Base-by-base conservation (phyloP, 1,140 invertebrate genomes). In the Acromyrmex echinatior region DNA sequence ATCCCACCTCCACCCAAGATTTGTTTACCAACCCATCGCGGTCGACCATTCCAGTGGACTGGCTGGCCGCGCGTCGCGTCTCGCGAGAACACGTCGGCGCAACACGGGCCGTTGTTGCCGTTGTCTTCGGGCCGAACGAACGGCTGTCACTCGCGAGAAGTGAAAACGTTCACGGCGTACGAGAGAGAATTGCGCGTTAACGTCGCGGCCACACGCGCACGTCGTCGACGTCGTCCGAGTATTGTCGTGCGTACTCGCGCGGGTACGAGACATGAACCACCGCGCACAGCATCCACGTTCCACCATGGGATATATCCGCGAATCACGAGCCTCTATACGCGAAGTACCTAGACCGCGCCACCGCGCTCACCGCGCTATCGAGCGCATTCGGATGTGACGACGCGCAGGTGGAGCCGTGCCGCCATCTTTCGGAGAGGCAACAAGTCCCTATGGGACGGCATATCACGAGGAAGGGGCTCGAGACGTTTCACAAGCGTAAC, bases 221-320 rank as follows among this genome's bases (percentile, higher is more conserved):
- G 45, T 56, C 62, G 49, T 56, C 25, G 51, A 28, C 77, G 76
- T 87, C 28, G 77, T 62, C 63, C 16, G 58, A n/a, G 71, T 53
- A 10, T 58, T n/a, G 58, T 62, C 70, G 80, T 74, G 39, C 80
- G 80, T 84, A 35, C 73, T 76, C 70, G 70, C 80, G 80, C 80
- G 87, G 92, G 89, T 91, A 93, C 92, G 93, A 92, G 92, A 92
- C 78, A 71, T 92, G 87, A 91, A 93, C 92, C 91, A 94, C 91
- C 93, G 92, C 93, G 88, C 93, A 94, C 93, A 94, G 94, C 94
- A 93, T 93, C 94, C 93, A 92, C 80, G 80, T 94, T 94, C 93
- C 93, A 94, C 93, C 93, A 94, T 94, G 90, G 89, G 90, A 90
- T 92, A 93, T 93, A 93, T 93, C 93, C 92, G 91, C 87, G 91